These are phyloP conservation scores for Mastigias papua DNA, from an alignment of 30 jellyfish, hydroid and myxozoan species.

Conservation along the genomic window DNA sequence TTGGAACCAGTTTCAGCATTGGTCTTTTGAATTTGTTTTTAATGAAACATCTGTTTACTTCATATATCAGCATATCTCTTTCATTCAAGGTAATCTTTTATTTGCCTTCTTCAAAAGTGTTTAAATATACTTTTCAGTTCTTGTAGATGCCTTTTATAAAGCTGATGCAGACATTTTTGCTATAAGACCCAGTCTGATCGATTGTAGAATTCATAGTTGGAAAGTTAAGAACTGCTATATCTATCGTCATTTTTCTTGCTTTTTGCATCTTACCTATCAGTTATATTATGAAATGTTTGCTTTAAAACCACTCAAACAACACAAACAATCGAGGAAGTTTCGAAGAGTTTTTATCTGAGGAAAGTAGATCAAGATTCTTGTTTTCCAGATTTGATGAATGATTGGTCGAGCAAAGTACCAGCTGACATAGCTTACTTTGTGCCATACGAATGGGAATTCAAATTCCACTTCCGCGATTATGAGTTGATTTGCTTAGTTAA, in stretches of 20 bases:
- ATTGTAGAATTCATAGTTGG: no score
- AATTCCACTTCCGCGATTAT: slow-evolving; percentile 86
- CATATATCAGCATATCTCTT: slow-evolving; percentile 73
- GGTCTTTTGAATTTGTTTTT: slow-evolving; percentile 90
- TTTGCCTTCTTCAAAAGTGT: background rate
- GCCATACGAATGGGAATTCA: slow-evolving; percentile 97
- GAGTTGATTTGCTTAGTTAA: slow-evolving; percentile 88
- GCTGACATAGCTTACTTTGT: slow-evolving; percentile 93
- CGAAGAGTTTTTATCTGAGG: no score
- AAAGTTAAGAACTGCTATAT: no score
- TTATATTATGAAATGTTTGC: no score
- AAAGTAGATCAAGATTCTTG: background rate
- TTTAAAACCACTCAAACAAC: no score
- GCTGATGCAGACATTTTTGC: no score
- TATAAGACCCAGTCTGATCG: no score
- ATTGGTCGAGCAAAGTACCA: slow-evolving; percentile 94
- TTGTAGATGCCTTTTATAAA: no score
- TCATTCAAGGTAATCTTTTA: slow-evolving; percentile 72
- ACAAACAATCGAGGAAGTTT: no score
- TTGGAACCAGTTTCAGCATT: slow-evolving; percentile 98
- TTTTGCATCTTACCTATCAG: no score
- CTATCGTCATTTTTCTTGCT: no score
- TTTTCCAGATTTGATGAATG: slow-evolving; percentile 82
- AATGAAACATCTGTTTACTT: slow-evolving; percentile 80
- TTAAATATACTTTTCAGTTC: background rate